Percentiles rank a stretch among this genome's conserved stretches.
These are phyloP conservation scores for Anthrax anthrax DNA, from an alignment of 2,888 invertebrate species.

Conservation along the genomic window DNA sequence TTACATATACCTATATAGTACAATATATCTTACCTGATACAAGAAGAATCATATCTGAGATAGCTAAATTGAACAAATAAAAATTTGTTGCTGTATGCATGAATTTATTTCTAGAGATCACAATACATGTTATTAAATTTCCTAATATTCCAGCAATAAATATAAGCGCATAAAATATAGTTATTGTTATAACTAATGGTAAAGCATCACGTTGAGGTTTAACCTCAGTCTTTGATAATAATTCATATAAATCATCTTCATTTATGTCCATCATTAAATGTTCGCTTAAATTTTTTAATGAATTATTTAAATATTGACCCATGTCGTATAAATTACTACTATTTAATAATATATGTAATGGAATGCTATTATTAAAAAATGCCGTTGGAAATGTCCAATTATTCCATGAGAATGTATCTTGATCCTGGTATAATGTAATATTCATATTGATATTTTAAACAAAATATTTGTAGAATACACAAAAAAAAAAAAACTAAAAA, in stretches of 20 bases:
- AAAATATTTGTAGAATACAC: too few species aligned
- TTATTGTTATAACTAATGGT: constrained; percentile 38
- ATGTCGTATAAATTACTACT: background rate
- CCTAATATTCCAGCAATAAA: constrained; percentile 61
- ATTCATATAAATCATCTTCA: background rate
- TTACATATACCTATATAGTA: too few species aligned
- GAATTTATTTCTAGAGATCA: constrained; percentile 64
- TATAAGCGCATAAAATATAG: constrained; percentile 48
- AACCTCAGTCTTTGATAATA: constrained; percentile 1
- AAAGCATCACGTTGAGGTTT: constrained; percentile 15
- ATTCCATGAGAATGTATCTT: background rate
- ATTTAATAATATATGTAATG: background rate
- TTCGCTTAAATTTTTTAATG: background rate
- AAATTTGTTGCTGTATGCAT: constrained; percentile 74
- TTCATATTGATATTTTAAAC: background rate
- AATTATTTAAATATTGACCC: background rate
- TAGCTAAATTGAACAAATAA: constrained; percentile 72
- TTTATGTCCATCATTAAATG: background rate
- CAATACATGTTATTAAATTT: constrained; percentile 71
- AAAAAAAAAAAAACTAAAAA: too few species aligned
- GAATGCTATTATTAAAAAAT: background rate
- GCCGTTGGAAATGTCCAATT: background rate
- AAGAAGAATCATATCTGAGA: constrained; percentile 66
- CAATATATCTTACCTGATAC: constrained; percentile 44
- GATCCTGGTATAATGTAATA: background rate